Conservation (phyloP, 2,797 vertebrate genomes). For the Pangasius krempfi region DNA sequence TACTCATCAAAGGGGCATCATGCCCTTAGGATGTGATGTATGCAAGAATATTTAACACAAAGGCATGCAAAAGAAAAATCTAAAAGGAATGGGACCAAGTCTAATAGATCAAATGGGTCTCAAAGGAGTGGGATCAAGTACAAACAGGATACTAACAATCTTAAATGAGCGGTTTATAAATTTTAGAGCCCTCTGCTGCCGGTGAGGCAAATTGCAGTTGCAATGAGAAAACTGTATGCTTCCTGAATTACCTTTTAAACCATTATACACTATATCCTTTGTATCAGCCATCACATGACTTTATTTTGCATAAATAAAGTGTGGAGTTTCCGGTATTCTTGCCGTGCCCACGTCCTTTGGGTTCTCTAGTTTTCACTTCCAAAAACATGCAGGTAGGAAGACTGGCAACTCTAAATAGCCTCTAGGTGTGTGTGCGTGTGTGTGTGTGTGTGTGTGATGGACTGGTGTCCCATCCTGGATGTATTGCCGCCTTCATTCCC, state of each 20-base stretch:
- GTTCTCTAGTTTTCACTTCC: not conserved
- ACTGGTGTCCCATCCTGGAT: not conserved
- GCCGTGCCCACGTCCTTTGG: not conserved
- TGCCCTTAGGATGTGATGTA: not conserved
- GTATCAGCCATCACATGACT: not conserved
- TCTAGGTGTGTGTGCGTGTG: not conserved
- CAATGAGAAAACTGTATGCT: not conserved
- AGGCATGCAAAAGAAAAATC: not conserved
- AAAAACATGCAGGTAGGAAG: not conserved
- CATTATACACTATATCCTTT: not conserved
- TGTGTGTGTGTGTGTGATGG: not conserved
- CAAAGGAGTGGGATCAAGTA: not conserved
- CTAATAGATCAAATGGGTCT: not conserved
- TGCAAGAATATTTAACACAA: not conserved
- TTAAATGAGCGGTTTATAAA: not conserved
- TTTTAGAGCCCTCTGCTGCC: constrained; percentile 1
- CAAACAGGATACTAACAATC: not conserved
- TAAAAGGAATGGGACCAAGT: not conserved
- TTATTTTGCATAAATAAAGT: not conserved
- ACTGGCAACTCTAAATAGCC: not conserved
- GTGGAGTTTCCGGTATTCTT: not conserved
- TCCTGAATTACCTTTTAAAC: not conserved
- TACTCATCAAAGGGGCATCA: not conserved
- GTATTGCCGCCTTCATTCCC: not conserved
- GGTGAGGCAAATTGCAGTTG: not conserved